phyloP scores from a whole-genome alignment of 2,888 invertebrate species.

The Harpalus rubripes region DNA sequence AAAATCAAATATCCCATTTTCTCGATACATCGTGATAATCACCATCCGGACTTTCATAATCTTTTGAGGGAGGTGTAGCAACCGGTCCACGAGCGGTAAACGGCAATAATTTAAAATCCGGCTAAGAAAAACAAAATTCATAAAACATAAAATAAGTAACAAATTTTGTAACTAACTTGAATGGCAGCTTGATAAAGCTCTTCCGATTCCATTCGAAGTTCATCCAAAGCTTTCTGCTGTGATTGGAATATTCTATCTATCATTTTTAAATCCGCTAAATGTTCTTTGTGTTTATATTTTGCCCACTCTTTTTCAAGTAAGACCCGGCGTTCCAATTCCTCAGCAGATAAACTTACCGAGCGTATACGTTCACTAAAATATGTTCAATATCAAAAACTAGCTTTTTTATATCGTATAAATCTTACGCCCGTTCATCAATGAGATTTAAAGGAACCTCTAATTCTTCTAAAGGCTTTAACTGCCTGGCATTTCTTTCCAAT shows the following conservation, averaged over 20 bases:
- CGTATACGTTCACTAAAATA: conserved; percentile 79
- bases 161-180: conserved; percentile 79
- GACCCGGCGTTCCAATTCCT: conserved; percentile 83
- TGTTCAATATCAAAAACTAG: neutral
- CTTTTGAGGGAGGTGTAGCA: conserved; percentile 89
- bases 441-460: conserved; percentile 86
- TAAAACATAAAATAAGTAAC: conserved; percentile 8
- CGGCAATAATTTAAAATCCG: conserved; percentile 86
- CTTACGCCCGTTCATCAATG: conserved; percentile 83
- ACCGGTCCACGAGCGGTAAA: conserved; percentile 86
- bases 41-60: conserved; percentile 92
- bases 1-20: conserved; percentile 82
- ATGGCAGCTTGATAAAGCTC: conserved; percentile 93
- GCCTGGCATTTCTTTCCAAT: conserved; percentile 88
- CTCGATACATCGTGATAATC: conserved; percentile 91
- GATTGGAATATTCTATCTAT: conserved; percentile 84
- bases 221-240: conserved; percentile 89
- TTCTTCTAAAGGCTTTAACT: conserved; percentile 95
- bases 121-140: conserved; percentile 78
- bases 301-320: conserved; percentile 88
- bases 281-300: conserved; percentile 83
- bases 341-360: conserved; percentile 77
- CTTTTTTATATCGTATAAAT: conserved; percentile 40
- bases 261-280: conserved; percentile 83
- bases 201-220: conserved; percentile 89